These are phyloP conservation scores for Argyresthia albistria DNA, from an alignment of 2,888 invertebrate genomes.

Conservation along the genomic window DNA sequence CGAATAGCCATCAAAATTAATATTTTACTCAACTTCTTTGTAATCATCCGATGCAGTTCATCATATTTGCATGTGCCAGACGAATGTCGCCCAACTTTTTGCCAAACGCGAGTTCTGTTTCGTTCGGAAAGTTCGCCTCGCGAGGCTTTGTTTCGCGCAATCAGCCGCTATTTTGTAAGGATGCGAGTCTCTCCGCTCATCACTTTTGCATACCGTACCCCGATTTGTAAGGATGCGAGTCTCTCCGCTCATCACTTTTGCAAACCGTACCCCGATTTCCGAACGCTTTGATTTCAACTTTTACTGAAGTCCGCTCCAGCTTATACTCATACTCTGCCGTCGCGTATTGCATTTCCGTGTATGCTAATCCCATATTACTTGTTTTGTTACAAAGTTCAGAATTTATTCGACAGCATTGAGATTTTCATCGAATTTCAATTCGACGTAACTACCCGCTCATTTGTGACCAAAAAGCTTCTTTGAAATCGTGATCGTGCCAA, in stretches of 20 bases:
- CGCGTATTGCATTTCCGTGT: constrained; percentile 61
- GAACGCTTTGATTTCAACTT: constrained; percentile 66
- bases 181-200: constrained; percentile 37
- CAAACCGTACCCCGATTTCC: constrained; percentile 60
- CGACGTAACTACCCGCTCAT: no score
- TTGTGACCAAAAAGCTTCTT: background rate
- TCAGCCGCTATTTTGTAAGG: constrained; percentile 65
- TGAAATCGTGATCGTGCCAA: constrained; percentile 40
- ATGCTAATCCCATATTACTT: constrained; percentile 49
- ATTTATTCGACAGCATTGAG: background rate
- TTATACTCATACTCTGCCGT: constrained; percentile 43
- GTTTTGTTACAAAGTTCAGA: constrained; percentile 32
- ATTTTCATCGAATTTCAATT: background rate
- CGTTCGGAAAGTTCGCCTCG: constrained; percentile 40
- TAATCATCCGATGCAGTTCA: no score
- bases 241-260: constrained; percentile 37
- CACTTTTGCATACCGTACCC: constrained; percentile 57
- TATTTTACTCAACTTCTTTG: no score
- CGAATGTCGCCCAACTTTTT: constrained; percentile 41
- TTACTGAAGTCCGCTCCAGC: constrained; percentile 11
- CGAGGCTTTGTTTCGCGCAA: constrained; percentile 55
- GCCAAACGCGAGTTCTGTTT: constrained; percentile 29
- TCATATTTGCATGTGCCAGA: no score
- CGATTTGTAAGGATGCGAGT: constrained; percentile 64
- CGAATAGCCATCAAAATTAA: background rate